Percentiles rank a stretch among this genome's conserved stretches.
phyloP scores from a whole-genome alignment of 2,888 invertebrate genomes.

The Cremastobaeus sp. region DNA sequence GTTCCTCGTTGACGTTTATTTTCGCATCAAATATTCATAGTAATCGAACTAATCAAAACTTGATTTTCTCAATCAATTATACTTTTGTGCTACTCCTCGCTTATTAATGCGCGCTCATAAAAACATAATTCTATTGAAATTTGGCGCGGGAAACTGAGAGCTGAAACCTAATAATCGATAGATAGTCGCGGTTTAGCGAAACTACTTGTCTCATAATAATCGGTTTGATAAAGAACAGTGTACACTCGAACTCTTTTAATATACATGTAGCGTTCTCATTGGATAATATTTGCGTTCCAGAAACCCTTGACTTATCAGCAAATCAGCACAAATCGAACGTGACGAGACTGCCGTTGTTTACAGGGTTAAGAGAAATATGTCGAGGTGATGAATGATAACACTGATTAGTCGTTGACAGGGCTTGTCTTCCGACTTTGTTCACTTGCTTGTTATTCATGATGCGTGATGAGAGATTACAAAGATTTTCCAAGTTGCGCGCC shows the following conservation, averaged over 20 bases:
- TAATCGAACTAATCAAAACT: slow-evolving; percentile 8
- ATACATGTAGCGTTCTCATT: slow-evolving; percentile 20
- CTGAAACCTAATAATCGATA: no score
- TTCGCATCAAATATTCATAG: slow-evolving; percentile 15
- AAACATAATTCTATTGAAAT: no score
- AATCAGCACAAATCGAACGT: slow-evolving; percentile 24
- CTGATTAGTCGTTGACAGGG: slow-evolving; percentile 28
- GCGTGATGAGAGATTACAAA: slow-evolving; percentile 28
- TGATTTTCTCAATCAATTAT: no score
- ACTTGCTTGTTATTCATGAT: slow-evolving; percentile 42
- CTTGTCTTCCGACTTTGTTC: slow-evolving; percentile 10
- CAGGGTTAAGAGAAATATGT: slow-evolving; percentile 8
- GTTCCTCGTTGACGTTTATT: neutral
- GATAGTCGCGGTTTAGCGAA: no score
- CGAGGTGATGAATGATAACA: slow-evolving; percentile 34
- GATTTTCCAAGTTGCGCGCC: slow-evolving; percentile 37
- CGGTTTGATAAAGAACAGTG: no score
- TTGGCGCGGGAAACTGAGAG: no score
- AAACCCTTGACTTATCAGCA: slow-evolving; percentile 30
- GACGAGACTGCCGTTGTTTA: slow-evolving; percentile 28
- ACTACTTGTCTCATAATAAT: no score
- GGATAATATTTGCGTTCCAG: slow-evolving; percentile 6
- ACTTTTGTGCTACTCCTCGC: no score
- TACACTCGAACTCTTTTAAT: slow-evolving; percentile 22
- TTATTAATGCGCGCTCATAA: no score